Evolutionary conservation across 2,797 vertebrate species (phyloP).

Genomic region (Tragopan temminckii): DNA sequence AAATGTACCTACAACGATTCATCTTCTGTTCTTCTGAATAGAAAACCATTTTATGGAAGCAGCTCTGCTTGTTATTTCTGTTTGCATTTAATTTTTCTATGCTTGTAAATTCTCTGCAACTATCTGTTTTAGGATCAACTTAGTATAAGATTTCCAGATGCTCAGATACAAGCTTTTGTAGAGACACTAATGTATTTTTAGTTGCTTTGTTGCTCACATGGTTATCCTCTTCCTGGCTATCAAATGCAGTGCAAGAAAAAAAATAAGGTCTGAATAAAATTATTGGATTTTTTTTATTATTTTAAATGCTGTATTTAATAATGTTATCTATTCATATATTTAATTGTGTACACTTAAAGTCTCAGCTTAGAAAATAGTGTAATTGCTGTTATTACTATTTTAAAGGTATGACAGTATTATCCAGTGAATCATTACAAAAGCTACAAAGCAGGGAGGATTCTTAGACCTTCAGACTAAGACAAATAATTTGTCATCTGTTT

Average conservation of each 20-base stretch:
- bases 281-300: neutral
- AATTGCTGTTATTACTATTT: neutral
- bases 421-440: neutral
- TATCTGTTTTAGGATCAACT: neutral
- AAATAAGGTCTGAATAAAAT: neutral
- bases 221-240: neutral
- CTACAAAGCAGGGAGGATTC: neutral
- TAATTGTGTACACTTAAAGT: neutral
- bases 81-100: neutral
- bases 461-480: neutral
- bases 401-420: neutral
- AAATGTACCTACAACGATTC: neutral
- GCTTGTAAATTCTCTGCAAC: neutral
- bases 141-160: neutral
- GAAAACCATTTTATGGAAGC: neutral
- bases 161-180: conserved; percentile 23
- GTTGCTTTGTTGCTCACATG: neutral
- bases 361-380: neutral
- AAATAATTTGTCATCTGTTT: neutral
- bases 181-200: neutral
- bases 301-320: neutral
- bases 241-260: neutral
- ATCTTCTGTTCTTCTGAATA: conserved; percentile 19
- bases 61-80: conserved; percentile 7
- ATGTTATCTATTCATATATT: no score